Evolutionary conservation across 1,140 invertebrate species (phyloP), one percentile per base, ranked within the genome.

Genomic region (Lysiphlebus fabarum): DNA sequence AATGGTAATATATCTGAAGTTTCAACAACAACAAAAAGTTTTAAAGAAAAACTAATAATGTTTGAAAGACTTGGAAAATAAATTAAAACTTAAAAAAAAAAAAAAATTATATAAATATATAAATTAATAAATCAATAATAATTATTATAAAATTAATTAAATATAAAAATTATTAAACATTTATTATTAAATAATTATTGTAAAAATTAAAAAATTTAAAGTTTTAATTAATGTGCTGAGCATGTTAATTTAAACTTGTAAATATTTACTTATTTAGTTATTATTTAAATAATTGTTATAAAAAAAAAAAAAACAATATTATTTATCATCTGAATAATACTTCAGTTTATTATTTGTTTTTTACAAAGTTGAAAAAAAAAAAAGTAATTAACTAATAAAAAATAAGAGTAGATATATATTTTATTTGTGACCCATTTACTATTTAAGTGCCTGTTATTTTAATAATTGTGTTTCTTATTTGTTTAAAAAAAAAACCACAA

Each of bases 1-100:
- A 79, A 79, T 38, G 77, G 77, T 36, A 79, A 80, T 45, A 80
- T 80, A 71, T 80, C 77, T 12, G 77, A 80, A 34, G 77, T 79
- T 26, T 77, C 77, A 6, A 79, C 76, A 5, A 76, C 79, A 55
- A 80, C 76, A 0, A 79, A 77, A 33, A 79, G 76, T 60, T 80
- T 80, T 38, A 80, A 78, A 44, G 78, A 80, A 41, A 80, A 78
- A 44, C 64, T 80, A 5, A 80, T 78, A 26, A 80, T 80, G 77
- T 80, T 80, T 34, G 77, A 80, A 53, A 79, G 78, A 51, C 70
- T 80, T 7, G 78, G 76, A 5, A 79, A 79, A 62, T 79, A 64
- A 76, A 63, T 40, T 12, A 10, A 34, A 43, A 17, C 43, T 34
- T 34, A 17, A 49, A 49, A 10, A 9, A 47, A 47, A 17, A 26